Evolutionary conservation across 2,888 invertebrate genomes (phyloP), one percentile per base, ranked within the genome.

Genomic region (Nesidiocoris tenuis): DNA sequence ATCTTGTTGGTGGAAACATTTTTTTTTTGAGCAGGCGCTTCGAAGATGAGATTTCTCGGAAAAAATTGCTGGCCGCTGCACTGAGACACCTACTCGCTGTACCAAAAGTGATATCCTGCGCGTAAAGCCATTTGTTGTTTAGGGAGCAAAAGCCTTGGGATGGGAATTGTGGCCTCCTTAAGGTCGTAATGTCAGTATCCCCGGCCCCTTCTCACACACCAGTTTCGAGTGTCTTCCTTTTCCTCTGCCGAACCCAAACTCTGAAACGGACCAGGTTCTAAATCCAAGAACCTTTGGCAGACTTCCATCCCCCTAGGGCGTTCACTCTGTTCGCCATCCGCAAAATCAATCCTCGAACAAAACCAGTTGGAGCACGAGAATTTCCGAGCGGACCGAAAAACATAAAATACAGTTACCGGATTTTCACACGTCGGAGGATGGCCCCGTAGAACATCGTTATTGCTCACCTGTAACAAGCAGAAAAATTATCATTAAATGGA

Each of bases 281-380:
- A 25, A 65, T 65, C 65, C 2, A 39, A 39, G 65, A 19, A 0
- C 65, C 65, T 65, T 65, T 65, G 65, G 65, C 65, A 65, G 17
- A 12, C n/a, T 24, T 65, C 65, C 65, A 65, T 65, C 25, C 65
- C 24, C 25, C 19, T 39, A 18, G 5, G 25, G 65, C 39, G 39
- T 39, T 39, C 39, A 12, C 39, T 39, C 39, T 39, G 39, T 39
- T 39, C 39, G 39, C 39, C 39, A 39, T 39, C 39, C 39, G 39
- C 39, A 39, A 39, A 39, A 39, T 39, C 39, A 39, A 39, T 39
- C 39, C 39, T 39, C 39, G 39, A 39, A 39, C 39, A 39, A 12
- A 39, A 39, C 5, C 39, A 39, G 39, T 12, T 39, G n/a, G n/a
- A n/a, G n/a, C n/a, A n/a, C n/a, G n/a, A n/a, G n/a, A n/a, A n/a